Base-by-base conservation (phyloP, 2,888 invertebrate genomes). In the Ennomos fuscantarius region DNA sequence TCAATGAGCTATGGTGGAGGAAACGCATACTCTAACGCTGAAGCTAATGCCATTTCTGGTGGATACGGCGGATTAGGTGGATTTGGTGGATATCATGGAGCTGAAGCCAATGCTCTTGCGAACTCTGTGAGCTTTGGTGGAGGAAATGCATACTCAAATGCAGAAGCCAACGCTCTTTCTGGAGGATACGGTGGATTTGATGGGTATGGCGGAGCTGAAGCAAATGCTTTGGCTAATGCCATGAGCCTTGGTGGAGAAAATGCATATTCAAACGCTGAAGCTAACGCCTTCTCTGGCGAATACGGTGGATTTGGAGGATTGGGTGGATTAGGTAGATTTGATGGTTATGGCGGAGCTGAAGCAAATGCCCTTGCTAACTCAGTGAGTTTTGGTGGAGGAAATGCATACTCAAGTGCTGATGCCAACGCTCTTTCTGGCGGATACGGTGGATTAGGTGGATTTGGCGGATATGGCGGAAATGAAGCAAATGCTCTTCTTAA, bases 271-370 rank as follows among this genome's bases (percentile, higher is more conserved):
- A 44, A 45, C 9, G 55, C 63, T 9, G 53, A 53, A 11, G 55
- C 61, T 9, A 49, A 54, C 11, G 62, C 63, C 2, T n/a, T 50
- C 8, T 42, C 55, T 35, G 60, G 59, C 8, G 62, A 59, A 35
- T 24, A 35, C 10, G 63, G 61, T 2, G 62, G 52, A 8, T 24
- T 24, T 3, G 24, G 24, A 6, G 24, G 24, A 5, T 24, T 24
- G 2, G 24, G 24, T 24, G 24, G 24, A 24, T 3, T 24, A 24
- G 60, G 59, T 8, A 60, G 60, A 35, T 24, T 37, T n/a, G 63
- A 60, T 5, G 62, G 52, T 8, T 49, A 13, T 10, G 48, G 52
- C 33, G 45, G 50, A 8, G 43, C 63, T 3, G 54, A 62, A 8
- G 52, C 63, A 15, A 42, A 45, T 32, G 32, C 42, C 6, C 24